phyloP scores from a whole-genome alignment of 2,888 invertebrate species.

The Hirtodrosophila confusa region DNA sequence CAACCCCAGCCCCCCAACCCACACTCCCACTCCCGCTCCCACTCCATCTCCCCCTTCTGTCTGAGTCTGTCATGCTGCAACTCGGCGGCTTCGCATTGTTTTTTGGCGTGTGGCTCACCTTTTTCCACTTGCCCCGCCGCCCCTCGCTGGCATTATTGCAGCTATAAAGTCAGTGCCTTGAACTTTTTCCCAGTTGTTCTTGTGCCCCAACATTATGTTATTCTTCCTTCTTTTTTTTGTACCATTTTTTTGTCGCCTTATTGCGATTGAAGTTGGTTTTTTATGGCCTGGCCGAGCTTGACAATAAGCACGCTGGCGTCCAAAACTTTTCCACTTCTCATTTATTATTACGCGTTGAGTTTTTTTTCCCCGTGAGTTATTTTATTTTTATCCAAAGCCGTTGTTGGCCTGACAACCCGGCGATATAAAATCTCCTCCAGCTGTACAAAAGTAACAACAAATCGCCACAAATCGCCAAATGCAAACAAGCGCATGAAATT shows the following conservation, averaged over 20 bases:
- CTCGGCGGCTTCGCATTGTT: conserved; percentile 53
- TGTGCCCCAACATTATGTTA: conserved; percentile 48
- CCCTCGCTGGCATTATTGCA: conserved; percentile 66
- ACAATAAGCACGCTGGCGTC: conserved; percentile 79
- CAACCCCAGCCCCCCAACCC: conserved; percentile 14
- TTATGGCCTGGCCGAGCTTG: conserved; percentile 76
- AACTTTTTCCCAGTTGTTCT: conserved; percentile 69
- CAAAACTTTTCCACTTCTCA: conserved; percentile 78
- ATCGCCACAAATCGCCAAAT: conserved; percentile 37
- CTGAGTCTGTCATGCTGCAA: conserved; percentile 48
- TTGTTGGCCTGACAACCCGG: conserved; percentile 67
- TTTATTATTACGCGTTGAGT: conserved; percentile 74
- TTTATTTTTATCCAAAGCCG: conserved; percentile 17
- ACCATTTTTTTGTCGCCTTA: conserved; percentile 72
- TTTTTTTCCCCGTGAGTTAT: conserved; percentile 31
- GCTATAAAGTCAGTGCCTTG: conserved; percentile 80
- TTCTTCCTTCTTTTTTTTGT: conserved; percentile 28
- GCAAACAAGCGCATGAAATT: conserved; percentile 64
- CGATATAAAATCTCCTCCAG: conserved; percentile 63
- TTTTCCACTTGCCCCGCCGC: conserved; percentile 29
- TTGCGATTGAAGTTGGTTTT: conserved; percentile 80
- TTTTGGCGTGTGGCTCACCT: conserved; percentile 67
- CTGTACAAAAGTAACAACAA: conserved; percentile 25
- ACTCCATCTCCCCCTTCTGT: conserved; percentile 1
- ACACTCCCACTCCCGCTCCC: conserved; percentile 1